A percentile compares a stretch with the other conserved stretches of the same genome.
These are phyloP conservation scores for Plebejus anna DNA, from an alignment of 2,888 invertebrate genomes.

Conservation along the genomic window DNA sequence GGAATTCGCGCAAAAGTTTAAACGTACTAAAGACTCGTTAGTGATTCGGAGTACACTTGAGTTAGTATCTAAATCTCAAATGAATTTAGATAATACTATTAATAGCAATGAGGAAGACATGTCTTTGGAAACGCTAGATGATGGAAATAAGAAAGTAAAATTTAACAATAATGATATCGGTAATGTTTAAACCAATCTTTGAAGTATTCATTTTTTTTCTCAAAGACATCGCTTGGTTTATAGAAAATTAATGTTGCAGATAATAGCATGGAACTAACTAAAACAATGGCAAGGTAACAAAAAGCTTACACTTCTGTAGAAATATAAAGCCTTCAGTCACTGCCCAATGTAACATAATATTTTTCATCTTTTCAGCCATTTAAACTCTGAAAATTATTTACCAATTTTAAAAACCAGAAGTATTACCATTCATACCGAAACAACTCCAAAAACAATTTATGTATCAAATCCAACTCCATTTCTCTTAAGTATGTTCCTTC, in stretches of 20 bases:
- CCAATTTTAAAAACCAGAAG: constrained; percentile 13
- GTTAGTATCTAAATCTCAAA: constrained; percentile 3
- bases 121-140: constrained; percentile 45
- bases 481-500: constrained; percentile 54
- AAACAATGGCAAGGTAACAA: neutral
- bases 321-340: too few relatives aligned
- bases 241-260: constrained; percentile 24
- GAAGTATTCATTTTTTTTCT: neutral
- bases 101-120: constrained; percentile 32
- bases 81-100: constrained; percentile 22
- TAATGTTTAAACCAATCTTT: constrained; percentile 45
- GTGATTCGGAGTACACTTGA: constrained; percentile 1
- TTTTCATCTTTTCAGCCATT: neutral
- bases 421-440: constrained; percentile 26
- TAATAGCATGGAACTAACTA: neutral
- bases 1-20: neutral
- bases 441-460: constrained; percentile 35
- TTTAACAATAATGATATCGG: constrained; percentile 56
- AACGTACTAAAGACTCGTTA: constrained; percentile 3
- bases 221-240: neutral
- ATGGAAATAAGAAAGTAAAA: constrained; percentile 58
- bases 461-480: constrained; percentile 50
- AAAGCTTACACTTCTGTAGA: too few relatives aligned
- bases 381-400: neutral
- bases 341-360: neutral